Evolutionary conservation across 2,888 invertebrate genomes (phyloP), one percentile per base, ranked within the genome.

Genomic region (Cancer borealis): DNA sequence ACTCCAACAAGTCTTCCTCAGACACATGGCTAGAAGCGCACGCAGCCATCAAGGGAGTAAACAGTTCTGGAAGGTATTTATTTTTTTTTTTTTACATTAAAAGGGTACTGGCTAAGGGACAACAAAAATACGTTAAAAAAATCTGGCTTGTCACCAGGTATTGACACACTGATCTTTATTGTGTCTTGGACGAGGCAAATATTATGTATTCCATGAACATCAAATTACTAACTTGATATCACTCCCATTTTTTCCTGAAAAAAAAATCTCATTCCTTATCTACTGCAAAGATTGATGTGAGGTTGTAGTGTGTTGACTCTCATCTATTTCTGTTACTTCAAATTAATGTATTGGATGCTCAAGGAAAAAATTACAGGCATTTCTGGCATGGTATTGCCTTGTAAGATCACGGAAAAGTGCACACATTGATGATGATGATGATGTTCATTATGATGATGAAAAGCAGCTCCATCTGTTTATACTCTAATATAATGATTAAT

Each of bases 1-100:
- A 95, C 47, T 88, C 88, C 39, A 95, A 66, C 21, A 95, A 92
- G 12, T 93, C 92, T 8, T 88, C 49, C 92, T 96, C 96, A 60
- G 96, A 96, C 17, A 96, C 96, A 39, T 96, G 96, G 5, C 96
- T 96, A 0, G 96, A 96, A 1, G 96, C 96, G 96, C 97, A 97
- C 1, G 96, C 96, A 39, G 97, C 97, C 97, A 97, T 97, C 60
- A 97, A 95, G 5, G 97, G 96, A n/a, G 96, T 96, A 96, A 96
- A 97, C 95, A 96, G 96, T 95, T 97, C 97, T 96, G 96, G 21
- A 95, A 92, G 94, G 87, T 12, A 26, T 73, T 73, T 5, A 1
- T 26, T 39, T 39, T 39, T 39, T 39, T 39, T 39, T 39, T 39
- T 39, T 39, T 39, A 39, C 39, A 39, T 39, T 39, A 39, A 39